Conservation (phyloP, 37 sponge, comb jelly and placozoan species). For the Axinella damicornis region DNA sequence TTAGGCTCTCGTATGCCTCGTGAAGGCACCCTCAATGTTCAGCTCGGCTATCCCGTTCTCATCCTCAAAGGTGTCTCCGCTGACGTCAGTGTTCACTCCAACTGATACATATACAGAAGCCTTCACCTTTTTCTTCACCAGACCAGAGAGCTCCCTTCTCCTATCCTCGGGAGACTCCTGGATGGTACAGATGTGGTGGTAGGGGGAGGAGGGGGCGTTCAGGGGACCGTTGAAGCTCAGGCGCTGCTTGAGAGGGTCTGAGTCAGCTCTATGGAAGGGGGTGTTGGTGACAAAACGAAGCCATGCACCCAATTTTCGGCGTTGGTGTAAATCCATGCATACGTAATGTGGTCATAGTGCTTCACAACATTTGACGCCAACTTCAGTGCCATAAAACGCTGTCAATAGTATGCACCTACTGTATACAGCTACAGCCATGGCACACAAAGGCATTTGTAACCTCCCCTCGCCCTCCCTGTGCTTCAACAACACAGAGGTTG, state of each 20-base stretch:
- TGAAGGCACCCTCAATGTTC: slow-evolving; percentile 68
- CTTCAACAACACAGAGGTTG: too few species aligned
- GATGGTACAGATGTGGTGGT: slow-evolving; percentile 3
- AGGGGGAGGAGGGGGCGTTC: neutral
- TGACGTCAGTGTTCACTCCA: slow-evolving; percentile 54
- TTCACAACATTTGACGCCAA: too few species aligned
- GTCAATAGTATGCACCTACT: too few species aligned
- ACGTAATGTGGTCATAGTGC: too few species aligned
- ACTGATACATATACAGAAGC: neutral
- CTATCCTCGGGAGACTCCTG: slow-evolving; percentile 10
- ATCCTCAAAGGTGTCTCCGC: neutral
- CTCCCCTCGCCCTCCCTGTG: too few species aligned
- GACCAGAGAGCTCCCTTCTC: neutral
- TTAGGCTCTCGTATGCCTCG: slow-evolving; percentile 9
- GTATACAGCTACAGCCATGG: too few species aligned
- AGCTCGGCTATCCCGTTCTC: slow-evolving; percentile 15
- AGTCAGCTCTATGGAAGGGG: slow-evolving; percentile 38
- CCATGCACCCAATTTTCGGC: too few species aligned
- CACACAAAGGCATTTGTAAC: too few species aligned
- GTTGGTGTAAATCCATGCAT: too few species aligned
- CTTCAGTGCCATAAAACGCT: too few species aligned
- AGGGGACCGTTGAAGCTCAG: slow-evolving; percentile 3
- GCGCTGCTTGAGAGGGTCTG: slow-evolving; percentile 29
- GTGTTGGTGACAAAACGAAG: slow-evolving; percentile 30
- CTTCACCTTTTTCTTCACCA: neutral